Conservation (phyloP, 2,888 invertebrate species). For the Tortrix viridana region DNA sequence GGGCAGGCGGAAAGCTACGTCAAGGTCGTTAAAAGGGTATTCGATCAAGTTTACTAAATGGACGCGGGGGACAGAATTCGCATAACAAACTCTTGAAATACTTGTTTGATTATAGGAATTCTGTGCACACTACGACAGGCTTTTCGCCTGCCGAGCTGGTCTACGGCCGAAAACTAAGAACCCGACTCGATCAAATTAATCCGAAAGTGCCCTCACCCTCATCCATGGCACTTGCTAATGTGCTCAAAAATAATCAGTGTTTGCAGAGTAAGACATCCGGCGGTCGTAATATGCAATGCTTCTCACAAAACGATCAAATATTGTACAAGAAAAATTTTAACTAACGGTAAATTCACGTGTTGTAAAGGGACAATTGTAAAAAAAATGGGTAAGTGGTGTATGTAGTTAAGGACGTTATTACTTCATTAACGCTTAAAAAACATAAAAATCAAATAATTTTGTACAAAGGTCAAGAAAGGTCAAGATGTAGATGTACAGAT, state of each 20-base stretch:
- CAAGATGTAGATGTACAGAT: too few relatives aligned
- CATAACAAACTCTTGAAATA: conserved; percentile 9
- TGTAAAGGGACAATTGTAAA: background rate
- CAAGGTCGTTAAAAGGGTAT: conserved; percentile 27
- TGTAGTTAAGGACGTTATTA: background rate
- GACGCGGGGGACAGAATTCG: background rate
- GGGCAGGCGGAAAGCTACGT: too few relatives aligned
- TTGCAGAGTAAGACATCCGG: too few relatives aligned
- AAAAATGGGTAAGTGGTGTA: conserved; percentile 7
- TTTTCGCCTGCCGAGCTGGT: conserved; percentile 27
- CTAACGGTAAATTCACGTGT: background rate
- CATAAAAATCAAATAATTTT: conserved; percentile 11
- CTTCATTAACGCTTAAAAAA: background rate
- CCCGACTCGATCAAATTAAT: conserved; percentile 7
- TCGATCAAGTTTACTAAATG: background rate
- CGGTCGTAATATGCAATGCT: background rate
- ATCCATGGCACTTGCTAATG: too few relatives aligned
- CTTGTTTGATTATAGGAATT: conserved; percentile 23
- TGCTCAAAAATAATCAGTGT: too few relatives aligned
- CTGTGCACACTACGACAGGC: conserved; percentile 12
- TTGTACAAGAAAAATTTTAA: background rate
- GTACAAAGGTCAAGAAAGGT: background rate
- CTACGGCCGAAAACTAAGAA: conserved; percentile 11
- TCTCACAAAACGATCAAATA: background rate
- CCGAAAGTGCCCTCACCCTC: background rate